Evolutionary conservation across 2,797 vertebrate genomes (phyloP).

Genomic region (Myripristis murdjan): DNA sequence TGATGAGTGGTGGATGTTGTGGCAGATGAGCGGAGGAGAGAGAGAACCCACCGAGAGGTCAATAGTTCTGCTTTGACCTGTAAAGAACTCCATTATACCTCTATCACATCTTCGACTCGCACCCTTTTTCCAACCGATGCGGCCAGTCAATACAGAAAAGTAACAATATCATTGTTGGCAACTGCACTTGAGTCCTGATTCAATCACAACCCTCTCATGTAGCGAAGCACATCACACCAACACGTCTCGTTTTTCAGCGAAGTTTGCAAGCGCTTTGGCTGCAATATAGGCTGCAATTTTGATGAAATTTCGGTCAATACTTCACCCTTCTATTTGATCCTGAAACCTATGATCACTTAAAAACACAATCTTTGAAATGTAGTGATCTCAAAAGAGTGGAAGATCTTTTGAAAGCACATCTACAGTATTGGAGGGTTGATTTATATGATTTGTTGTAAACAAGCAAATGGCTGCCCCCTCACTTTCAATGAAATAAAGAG

Average conservation of each 20-base stretch:
- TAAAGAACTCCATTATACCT: conserved; percentile 83
- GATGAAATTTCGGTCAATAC: conserved; percentile 42
- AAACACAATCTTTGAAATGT: conserved; percentile 18
- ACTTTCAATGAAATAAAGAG: conserved; percentile 32
- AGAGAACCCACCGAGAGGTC: conserved; percentile 75
- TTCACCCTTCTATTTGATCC: conserved; percentile 40
- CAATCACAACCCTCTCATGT: conserved; percentile 57
- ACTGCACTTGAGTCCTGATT: conserved; percentile 67
- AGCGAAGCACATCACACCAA: conserved; percentile 62
- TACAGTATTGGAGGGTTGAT: conserved; percentile 25
- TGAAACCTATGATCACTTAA: conserved; percentile 35
- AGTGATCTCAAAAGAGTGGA: background rate
- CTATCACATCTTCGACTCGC: conserved; percentile 75
- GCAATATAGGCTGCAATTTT: conserved; percentile 44
- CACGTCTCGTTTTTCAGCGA: conserved; percentile 49
- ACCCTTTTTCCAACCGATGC: conserved; percentile 50
- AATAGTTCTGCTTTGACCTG: conserved; percentile 82
- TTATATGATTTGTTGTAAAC: conserved; percentile 37
- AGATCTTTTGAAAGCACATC: conserved; percentile 31
- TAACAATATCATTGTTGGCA: conserved; percentile 70
- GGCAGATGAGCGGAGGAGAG: conserved; percentile 72
- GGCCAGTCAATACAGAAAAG: conserved; percentile 56
- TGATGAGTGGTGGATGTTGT: conserved; percentile 71
- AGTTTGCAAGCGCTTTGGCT: conserved; percentile 52
- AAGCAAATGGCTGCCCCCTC: conserved; percentile 34